These are phyloP conservation scores for Melolontha melolontha DNA, from an alignment of 2,888 invertebrate species.

Conservation along the genomic window DNA sequence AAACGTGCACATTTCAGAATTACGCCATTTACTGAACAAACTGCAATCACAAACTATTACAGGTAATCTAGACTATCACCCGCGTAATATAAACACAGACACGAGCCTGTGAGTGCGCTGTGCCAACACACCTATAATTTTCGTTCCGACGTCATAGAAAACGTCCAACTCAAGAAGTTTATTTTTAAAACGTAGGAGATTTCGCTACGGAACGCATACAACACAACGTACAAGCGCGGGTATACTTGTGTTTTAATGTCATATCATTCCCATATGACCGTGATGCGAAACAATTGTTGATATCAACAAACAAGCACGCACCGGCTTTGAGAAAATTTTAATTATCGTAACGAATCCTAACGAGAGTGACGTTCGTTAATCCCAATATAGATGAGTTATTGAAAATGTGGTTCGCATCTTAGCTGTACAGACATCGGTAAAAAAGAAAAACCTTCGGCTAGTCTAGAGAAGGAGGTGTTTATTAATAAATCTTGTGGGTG, in stretches of 20 bases:
- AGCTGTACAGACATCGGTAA: conserved; percentile 21
- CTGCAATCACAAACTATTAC: too few species aligned
- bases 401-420: conserved; percentile 3
- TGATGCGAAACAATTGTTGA: neutral
- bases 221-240: conserved; percentile 12
- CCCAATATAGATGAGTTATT: neutral
- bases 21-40: too few species aligned
- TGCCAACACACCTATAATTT: conserved; percentile 51
- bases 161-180: conserved; percentile 57
- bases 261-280: neutral
- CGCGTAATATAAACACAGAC: conserved; percentile 4
- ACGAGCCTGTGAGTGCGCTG: neutral
- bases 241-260: conserved; percentile 14
- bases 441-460: conserved; percentile 19
- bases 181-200: conserved; percentile 56
- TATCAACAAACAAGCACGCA: neutral
- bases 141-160: conserved; percentile 52
- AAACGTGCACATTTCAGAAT: too few species aligned
- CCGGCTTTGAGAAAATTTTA: neutral
- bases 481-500: conserved; percentile 40
- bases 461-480: conserved; percentile 24
- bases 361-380: conserved; percentile 30
- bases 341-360: conserved; percentile 50
- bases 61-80: too few species aligned
- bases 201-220: conserved; percentile 9